phyloP scores from a whole-genome alignment of 2,113 vertebrate species.

The Nymphicus hollandicus region DNA sequence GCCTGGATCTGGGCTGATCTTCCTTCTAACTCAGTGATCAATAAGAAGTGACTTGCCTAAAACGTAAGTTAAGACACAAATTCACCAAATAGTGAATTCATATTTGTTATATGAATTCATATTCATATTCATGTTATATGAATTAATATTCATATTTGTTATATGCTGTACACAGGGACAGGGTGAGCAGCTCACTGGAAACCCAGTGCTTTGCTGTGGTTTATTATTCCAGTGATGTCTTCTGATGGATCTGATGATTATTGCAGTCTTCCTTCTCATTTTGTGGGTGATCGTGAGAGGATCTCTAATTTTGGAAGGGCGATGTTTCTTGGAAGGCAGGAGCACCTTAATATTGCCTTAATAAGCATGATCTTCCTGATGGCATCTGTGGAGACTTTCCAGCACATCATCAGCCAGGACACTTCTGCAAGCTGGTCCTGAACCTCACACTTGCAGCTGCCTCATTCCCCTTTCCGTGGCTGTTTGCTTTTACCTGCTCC shows the following conservation, averaged over 20 bases:
- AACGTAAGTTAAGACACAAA: neutral
- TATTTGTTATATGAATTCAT: no score
- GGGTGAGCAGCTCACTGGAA: neutral
- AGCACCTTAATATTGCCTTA: neutral
- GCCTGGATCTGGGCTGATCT: neutral
- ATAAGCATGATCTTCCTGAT: neutral
- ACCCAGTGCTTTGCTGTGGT: neutral
- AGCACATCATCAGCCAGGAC: accelerated
- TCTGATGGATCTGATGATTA: neutral
- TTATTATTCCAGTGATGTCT: neutral
- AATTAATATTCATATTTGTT: no score
- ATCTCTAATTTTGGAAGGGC: neutral
- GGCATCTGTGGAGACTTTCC: neutral
- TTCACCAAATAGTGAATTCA: neutral
- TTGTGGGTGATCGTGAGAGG: neutral
- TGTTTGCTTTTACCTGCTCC: neutral
- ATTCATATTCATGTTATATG: no score
- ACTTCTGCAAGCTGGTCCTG: neutral
- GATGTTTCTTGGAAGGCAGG: neutral
- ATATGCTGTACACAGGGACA: neutral
- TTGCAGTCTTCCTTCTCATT: neutral
- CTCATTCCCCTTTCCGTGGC: neutral
- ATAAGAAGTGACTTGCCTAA: neutral
- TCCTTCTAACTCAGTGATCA: neutral
- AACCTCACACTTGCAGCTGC: neutral